These are phyloP conservation scores for Campylomormyrus numenius DNA, from an alignment of 2,113 vertebrate species.

Conservation along the genomic window DNA sequence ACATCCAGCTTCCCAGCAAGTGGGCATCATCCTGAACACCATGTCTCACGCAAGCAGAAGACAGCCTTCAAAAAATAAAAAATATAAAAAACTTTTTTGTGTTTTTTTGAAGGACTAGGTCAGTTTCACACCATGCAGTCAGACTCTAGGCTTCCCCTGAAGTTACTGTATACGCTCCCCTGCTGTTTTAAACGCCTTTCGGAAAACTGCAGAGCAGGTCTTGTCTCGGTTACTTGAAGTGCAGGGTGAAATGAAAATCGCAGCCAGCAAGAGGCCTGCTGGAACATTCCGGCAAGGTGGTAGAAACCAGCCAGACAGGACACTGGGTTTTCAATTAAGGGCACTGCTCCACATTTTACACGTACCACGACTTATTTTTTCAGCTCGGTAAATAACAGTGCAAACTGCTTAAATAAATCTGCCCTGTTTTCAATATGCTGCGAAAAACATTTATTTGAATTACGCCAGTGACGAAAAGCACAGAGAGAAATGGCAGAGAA, in stretches of 20 bases:
- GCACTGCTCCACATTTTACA: background rate
- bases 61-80: background rate
- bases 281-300: background rate
- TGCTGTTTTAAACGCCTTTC: background rate
- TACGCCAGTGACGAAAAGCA: background rate
- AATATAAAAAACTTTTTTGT: background rate
- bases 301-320: background rate
- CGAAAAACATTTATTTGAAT: background rate
- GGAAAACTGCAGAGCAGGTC: background rate
- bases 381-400: background rate
- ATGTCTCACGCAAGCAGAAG: background rate
- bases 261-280: slow-evolving; percentile 3
- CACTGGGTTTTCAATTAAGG: background rate
- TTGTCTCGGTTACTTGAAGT: background rate
- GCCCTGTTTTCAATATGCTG: background rate
- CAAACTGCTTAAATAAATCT: slow-evolving; percentile 1
- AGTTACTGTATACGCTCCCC: background rate
- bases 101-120: background rate
- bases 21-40: background rate
- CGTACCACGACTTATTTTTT: background rate
- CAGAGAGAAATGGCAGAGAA: background rate
- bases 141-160: background rate
- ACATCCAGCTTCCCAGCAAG: background rate
- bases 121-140: slow-evolving; percentile 7
- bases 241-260: background rate